Conservation (phyloP, 2,888 invertebrate genomes). For the Syritta pipiens region DNA sequence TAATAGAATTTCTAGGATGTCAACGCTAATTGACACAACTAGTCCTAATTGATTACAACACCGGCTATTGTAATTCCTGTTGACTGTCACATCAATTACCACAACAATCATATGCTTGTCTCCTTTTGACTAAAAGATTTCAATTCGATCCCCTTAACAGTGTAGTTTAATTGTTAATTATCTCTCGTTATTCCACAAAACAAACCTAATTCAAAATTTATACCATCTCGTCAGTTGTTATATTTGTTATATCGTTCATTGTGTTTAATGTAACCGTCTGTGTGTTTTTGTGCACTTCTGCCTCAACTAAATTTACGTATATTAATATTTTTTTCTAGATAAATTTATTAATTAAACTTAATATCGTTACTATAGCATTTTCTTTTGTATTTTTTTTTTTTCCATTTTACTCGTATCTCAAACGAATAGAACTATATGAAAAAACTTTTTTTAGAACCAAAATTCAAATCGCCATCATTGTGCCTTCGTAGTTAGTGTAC, state of each 20-base stretch:
- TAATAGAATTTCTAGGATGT: neutral
- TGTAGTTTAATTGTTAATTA: constrained; percentile 38
- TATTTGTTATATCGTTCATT: constrained; percentile 26
- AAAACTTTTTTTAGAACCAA: neutral
- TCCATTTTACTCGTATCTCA: no score
- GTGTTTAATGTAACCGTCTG: constrained; percentile 46
- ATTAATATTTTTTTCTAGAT: neutral
- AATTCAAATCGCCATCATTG: constrained; percentile 30
- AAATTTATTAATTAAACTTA: neutral
- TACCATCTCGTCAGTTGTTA: constrained; percentile 13
- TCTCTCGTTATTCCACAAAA: constrained; percentile 40
- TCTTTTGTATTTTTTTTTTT: neutral
- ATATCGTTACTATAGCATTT: constrained; percentile 10
- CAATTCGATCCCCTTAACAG: constrained; percentile 1
- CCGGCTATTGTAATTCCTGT: neutral
- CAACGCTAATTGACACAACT: neutral
- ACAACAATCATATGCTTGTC: constrained; percentile 42
- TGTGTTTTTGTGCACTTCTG: constrained; percentile 57
- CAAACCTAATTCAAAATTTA: neutral
- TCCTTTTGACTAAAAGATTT: neutral
- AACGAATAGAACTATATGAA: neutral
- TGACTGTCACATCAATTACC: neutral
- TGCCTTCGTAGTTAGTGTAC: constrained; percentile 37
- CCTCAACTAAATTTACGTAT: constrained; percentile 17
- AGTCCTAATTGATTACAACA: constrained; percentile 4